Evolutionary conservation across 2,888 invertebrate species (phyloP).

Genomic region (Sepioteuthis lessoniana): DNA sequence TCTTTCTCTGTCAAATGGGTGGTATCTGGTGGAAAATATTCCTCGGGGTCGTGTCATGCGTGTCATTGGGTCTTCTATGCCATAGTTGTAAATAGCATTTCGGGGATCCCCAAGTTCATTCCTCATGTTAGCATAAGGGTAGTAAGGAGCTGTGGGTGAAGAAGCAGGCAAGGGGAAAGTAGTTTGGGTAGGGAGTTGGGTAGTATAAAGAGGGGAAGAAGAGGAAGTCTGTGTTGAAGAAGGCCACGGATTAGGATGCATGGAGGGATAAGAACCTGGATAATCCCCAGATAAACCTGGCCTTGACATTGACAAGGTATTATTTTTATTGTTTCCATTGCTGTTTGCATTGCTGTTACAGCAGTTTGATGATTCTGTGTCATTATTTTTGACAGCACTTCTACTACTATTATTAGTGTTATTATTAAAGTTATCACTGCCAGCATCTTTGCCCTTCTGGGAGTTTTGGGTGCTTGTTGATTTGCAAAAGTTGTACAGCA

Average conservation of each 20-base stretch:
- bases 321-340: neutral
- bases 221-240: neutral
- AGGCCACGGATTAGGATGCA: neutral
- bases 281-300: conserved; percentile 1
- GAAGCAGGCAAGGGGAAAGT: neutral
- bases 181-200: neutral
- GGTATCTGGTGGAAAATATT: conserved; percentile 4
- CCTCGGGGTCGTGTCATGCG: neutral
- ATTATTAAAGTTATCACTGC: neutral
- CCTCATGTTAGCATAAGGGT: neutral
- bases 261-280: neutral
- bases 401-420: neutral
- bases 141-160: neutral
- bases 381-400: neutral
- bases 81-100: neutral
- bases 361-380: neutral
- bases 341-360: neutral
- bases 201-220: neutral
- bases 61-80: neutral
- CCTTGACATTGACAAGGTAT: neutral
- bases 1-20: neutral
- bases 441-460: neutral
- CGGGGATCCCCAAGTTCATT: neutral
- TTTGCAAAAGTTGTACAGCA: neutral
- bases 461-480: neutral